Evolutionary conservation across 2,797 vertebrate genomes (phyloP), one percentile per base, ranked within the genome.

Genomic region (Nasua narica): DNA sequence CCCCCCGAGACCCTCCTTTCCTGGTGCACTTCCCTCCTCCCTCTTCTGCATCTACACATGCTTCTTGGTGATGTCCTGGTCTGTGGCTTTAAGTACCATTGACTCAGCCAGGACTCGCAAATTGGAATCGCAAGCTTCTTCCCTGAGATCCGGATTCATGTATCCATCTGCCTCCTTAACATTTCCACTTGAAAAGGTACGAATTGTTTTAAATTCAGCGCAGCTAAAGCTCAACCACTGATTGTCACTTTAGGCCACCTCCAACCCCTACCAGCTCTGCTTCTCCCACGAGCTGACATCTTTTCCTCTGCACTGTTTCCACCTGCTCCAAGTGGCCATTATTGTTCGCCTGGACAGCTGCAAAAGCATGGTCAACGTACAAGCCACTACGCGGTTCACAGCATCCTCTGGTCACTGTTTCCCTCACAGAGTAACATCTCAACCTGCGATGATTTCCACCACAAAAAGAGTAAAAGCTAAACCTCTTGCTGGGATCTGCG

Each of bases 1-100:
- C 3, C 43, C 72, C 29, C 0, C 0, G 11, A 83, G 72, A 69
- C 29, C 14, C 29, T 50, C 40, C 16, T 32, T 60, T 87, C 46
- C 89, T 6, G 11, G 29, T 0, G 0, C 11, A 21, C 10, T 56
- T 56, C 50, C 56, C 65, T 60, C 69, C 4, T 4, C 1, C 12
- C 13, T 48, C 27, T 32, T 56, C 87, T 81, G 35, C 9, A 0
- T 27, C 65, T 77, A 7, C 2, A 2, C 18, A 14, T 37, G 52
- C 52, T 56, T 14, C 79, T 16, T 7, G 27, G 29, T 50, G 74
- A 58, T 10, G 37, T 60, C 79, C 87, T 32, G 56, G 21, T 54
- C 23, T 37, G 4, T 40, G 62, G 35, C 87, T 87, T 90, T 78
- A 91, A 74, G 19, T 78, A 78, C 35, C 25, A 48, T 18, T 12